Evolutionary conservation across 1,140 invertebrate genomes (phyloP), one percentile per base, ranked within the genome.

Genomic region (Epicauta chinensis): DNA sequence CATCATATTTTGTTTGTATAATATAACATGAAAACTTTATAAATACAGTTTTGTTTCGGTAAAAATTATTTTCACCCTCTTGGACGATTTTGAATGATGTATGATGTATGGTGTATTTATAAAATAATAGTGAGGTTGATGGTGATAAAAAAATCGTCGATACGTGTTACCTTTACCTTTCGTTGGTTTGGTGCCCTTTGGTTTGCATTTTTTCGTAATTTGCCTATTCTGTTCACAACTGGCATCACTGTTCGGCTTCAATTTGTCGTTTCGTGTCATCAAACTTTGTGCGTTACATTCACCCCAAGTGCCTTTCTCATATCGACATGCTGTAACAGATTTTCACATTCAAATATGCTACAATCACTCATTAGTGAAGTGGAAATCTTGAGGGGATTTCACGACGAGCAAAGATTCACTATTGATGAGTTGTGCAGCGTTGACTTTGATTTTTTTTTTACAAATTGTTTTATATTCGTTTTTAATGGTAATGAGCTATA

Each of bases 121-220:
- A 36, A 55, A 57, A 56, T 57, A 40, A 35, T 35, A n/a, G n/a
- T n/a, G n/a, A n/a, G n/a, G n/a, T 47, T 10, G 14, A 57, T 55
- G 53, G 16, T 51, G 58, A 55, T 47, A 36, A 55, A 57, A 56
- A 59, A 40, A 35, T 35, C n/a, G n/a, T n/a, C 58, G 58, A 63
- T 61, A 61, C 60, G 23, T 61, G 39, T 65, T 69, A 62, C 64
- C 66, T 68, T 70, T 69, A 75, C 75, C 75, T 75, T 78, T 78
- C 53, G 72, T 67, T 48, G 72, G 70, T 73, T 82, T 86, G 72
- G 76, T 76, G 63, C 75, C 76, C 61, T 81, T 81, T 67, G 76
- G 77, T 76, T 87, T 89, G 75, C 86, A 89, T 67, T 82, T 86
- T 68, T 84, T 87, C 46, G 79, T 83, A 40, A 85, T 73, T 53